Conservation (phyloP, 1,140 invertebrate genomes). For the Mycetomoellerius zeteki region DNA sequence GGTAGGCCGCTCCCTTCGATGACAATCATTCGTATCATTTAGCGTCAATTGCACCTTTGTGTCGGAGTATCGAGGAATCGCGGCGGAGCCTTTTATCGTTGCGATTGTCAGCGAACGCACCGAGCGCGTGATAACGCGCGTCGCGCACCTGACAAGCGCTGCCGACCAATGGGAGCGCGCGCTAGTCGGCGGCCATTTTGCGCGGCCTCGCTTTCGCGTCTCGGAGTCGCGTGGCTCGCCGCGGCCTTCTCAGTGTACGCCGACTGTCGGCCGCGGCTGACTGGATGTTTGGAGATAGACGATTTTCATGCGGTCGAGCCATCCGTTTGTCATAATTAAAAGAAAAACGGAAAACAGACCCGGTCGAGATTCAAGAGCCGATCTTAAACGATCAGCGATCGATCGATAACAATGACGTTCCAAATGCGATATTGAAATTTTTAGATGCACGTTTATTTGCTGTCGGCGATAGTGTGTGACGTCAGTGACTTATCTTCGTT, state of each 20-base stretch:
- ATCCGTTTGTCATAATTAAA: neutral
- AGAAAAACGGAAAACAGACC: neutral
- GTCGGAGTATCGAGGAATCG: neutral
- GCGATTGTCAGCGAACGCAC: neutral
- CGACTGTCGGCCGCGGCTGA: conserved; percentile 80
- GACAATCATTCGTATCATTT: neutral
- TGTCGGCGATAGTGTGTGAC: neutral
- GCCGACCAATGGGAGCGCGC: conserved; percentile 76
- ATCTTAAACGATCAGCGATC: neutral
- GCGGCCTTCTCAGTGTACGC: conserved; percentile 77
- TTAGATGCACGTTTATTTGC: neutral
- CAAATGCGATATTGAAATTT: neutral
- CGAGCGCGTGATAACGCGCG: conserved; percentile 70
- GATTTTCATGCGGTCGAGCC: conserved; percentile 27
- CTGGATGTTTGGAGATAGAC: neutral
- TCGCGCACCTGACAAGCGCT: conserved; percentile 74
- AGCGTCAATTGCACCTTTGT: conserved; percentile 7
- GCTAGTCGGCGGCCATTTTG: conserved; percentile 81
- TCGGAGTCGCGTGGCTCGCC: conserved; percentile 82
- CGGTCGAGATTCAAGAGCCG: neutral
- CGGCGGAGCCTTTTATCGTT: conserved; percentile 46
- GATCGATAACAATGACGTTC: neutral
- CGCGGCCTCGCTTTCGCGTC: conserved; percentile 81
- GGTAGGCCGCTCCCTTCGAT: neutral
- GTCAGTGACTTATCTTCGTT: neutral